A percentile compares a stretch with the other conserved stretches of the same genome.
These are phyloP conservation scores for Ephestia elutella DNA, from an alignment of 1,140 invertebrate genomes.

Conservation along the genomic window DNA sequence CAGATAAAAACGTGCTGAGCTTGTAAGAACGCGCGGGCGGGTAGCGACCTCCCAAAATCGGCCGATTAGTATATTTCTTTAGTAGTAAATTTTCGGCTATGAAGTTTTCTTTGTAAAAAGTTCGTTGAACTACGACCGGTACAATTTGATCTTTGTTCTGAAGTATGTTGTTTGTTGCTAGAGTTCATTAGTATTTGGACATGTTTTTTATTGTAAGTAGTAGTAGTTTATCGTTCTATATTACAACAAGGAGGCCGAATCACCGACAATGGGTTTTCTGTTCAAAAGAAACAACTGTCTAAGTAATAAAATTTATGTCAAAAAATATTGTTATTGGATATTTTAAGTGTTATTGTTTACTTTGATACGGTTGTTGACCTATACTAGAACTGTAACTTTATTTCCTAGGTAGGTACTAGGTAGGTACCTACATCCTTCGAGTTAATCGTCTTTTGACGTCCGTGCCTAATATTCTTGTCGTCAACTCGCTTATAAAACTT, in stretches of 20 bases:
- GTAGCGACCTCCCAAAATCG: not conserved
- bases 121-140: slow-evolving; percentile 29
- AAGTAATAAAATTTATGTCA: slow-evolving; percentile 5
- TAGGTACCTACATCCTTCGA: too few species aligned
- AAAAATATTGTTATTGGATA: slow-evolving; percentile 2
- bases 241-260: not conserved
- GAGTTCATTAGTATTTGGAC: not conserved
- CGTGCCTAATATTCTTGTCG: too few species aligned
- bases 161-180: not conserved
- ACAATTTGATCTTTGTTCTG: slow-evolving; percentile 12
- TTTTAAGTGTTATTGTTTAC: not conserved
- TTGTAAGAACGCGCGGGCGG: not conserved
- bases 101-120: slow-evolving; percentile 28
- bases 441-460: too few species aligned
- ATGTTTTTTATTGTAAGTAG: not conserved
- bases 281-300: not conserved
- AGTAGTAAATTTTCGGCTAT: slow-evolving; percentile 24
- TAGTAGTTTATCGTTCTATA: slow-evolving; percentile 5
- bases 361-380: not conserved
- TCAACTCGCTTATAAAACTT: too few species aligned
- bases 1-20: slow-evolving; percentile 27
- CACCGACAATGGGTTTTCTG: not conserved
- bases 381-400: not conserved
- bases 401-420: not conserved
- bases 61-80: slow-evolving; percentile 30